Evolutionary conservation across 2,888 invertebrate genomes (phyloP).

Genomic region (Synergus umbraculus): DNA sequence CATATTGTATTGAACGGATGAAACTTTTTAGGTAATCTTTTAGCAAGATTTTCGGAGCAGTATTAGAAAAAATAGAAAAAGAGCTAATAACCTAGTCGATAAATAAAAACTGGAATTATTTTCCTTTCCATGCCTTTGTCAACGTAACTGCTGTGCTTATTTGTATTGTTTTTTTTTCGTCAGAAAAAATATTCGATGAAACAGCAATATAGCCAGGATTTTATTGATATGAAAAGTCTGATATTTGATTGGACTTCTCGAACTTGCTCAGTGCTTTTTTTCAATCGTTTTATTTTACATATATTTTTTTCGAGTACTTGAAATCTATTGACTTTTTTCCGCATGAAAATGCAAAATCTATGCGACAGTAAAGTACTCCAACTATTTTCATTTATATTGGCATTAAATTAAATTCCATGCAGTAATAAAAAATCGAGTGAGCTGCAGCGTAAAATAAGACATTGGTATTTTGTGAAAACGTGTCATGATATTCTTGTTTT

Average conservation of each 20-base stretch:
- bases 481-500: neutral
- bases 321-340: constrained; percentile 12
- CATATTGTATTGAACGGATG: too few relatives aligned
- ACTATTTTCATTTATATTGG: neutral
- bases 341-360: constrained; percentile 1
- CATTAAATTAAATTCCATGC: neutral
- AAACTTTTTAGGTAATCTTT: too few relatives aligned
- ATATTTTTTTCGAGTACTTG: neutral
- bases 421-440: neutral
- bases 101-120: neutral
- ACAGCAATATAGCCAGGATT: neutral
- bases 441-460: too few relatives aligned
- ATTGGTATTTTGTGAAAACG: too few relatives aligned
- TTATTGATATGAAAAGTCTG: neutral
- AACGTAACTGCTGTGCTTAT: neutral
- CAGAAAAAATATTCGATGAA: neutral
- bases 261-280: neutral
- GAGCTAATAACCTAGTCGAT: neutral
- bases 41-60: neutral
- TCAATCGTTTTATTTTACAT: neutral
- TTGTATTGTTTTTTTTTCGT: neutral
- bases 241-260: constrained; percentile 7
- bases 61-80: neutral
- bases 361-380: neutral
- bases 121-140: neutral